phyloP scores from a whole-genome alignment of 2,888 invertebrate species.

The Nemapogon koenigi region DNA sequence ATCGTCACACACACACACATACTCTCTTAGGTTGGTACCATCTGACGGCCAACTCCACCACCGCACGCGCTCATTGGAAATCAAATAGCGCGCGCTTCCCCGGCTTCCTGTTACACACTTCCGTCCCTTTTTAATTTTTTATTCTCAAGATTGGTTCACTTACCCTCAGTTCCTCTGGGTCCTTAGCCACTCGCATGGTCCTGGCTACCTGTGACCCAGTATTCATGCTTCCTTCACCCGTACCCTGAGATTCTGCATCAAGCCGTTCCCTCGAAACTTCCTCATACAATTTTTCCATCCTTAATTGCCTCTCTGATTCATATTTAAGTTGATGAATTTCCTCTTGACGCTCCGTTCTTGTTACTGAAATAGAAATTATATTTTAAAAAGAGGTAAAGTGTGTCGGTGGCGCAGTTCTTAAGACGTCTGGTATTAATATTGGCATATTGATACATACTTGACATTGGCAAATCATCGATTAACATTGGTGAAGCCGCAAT shows the following conservation, averaged over 20 bases:
- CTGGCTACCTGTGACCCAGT: constrained; percentile 43
- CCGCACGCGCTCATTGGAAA: too few species aligned
- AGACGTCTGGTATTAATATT: not conserved
- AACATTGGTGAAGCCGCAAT: too few species aligned
- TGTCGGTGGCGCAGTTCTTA: too few species aligned
- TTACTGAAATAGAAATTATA: constrained; percentile 28
- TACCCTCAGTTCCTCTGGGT: constrained; percentile 54
- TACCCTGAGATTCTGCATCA: too few species aligned
- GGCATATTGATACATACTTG: not conserved
- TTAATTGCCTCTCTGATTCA: constrained; percentile 42
- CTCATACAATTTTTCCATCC: constrained; percentile 57
- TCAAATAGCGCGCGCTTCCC: too few species aligned
- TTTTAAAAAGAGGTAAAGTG: not conserved
- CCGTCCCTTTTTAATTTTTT: constrained; percentile 1
- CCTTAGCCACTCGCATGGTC: constrained; percentile 43
- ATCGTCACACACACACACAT: too few species aligned
- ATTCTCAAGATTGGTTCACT: constrained; percentile 16
- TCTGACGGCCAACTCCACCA: too few species aligned
- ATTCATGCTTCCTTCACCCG: constrained; percentile 20
- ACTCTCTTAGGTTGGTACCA: too few species aligned
- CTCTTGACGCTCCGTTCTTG: constrained; percentile 48
- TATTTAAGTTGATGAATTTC: constrained; percentile 40
- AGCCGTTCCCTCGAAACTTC: constrained; percentile 52
- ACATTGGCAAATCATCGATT: too few species aligned
- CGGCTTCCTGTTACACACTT: too few species aligned